Percentiles rank a stretch among this genome's conserved stretches.
Conservation (phyloP, 2,797 vertebrate species). For the Acrossocheilus wenchowensis region DNA sequence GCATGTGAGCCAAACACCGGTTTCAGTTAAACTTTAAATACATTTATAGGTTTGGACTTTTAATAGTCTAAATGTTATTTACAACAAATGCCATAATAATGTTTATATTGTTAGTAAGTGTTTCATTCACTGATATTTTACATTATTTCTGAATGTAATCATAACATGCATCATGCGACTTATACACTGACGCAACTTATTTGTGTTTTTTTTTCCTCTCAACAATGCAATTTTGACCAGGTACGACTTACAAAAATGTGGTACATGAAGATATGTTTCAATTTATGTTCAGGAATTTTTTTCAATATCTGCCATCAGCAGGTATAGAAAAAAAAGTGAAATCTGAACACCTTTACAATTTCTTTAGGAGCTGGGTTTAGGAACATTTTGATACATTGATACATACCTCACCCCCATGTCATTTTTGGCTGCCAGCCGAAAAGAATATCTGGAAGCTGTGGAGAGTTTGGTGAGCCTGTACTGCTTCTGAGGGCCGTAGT, state of each 20-base stretch:
- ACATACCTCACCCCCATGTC: constrained; percentile 92
- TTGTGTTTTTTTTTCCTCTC: background rate
- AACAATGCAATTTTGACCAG: background rate
- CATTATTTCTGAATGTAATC: background rate
- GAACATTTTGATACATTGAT: constrained; percentile 34
- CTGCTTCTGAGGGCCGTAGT: constrained; percentile 92
- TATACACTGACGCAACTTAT: background rate
- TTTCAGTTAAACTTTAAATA: no score
- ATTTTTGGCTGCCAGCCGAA: constrained; percentile 95
- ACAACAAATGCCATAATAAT: background rate
- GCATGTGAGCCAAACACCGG: no score
- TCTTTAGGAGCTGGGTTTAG: background rate
- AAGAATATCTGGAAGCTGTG: constrained; percentile 93
- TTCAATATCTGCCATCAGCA: background rate
- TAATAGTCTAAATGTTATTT: background rate
- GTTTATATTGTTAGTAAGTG: background rate
- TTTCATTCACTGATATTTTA: background rate
- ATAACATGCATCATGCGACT: background rate
- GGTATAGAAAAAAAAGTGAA: background rate
- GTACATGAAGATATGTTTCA: background rate
- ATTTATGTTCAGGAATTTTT: background rate
- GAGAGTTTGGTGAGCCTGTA: constrained; percentile 93
- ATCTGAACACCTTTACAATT: background rate
- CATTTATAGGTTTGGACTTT: background rate
- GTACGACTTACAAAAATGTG: background rate